Evolutionary conservation across 2,113 vertebrate species (phyloP).

Genomic region (Mirounga angustirostris): DNA sequence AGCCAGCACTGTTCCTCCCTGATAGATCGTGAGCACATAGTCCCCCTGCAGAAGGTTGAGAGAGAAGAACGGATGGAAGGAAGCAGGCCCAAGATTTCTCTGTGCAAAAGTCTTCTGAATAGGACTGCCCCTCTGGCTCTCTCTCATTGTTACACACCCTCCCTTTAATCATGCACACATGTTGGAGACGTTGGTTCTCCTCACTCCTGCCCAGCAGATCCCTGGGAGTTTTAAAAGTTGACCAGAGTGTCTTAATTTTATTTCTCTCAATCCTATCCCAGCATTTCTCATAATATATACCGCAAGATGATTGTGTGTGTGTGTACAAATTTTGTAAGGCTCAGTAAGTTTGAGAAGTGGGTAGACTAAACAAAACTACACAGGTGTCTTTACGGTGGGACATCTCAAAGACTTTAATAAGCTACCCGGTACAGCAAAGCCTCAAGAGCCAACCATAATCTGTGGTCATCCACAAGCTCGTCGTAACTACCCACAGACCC

Average conservation of each 20-base stretch:
- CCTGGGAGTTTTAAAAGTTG: background rate
- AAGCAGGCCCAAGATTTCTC: background rate
- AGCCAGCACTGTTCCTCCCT: background rate
- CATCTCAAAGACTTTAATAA: slow-evolving; percentile 8
- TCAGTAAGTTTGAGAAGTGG: background rate
- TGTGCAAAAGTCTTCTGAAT: background rate
- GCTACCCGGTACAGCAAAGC: background rate
- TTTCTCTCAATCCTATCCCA: background rate
- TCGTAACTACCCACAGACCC: background rate
- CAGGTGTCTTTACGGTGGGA: background rate
- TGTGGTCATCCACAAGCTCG: background rate
- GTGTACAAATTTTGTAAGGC: background rate
- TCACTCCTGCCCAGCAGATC: background rate
- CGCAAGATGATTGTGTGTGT: background rate
- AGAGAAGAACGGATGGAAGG: background rate
- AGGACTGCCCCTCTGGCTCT: background rate
- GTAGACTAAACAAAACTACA: background rate
- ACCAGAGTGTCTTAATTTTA: slow-evolving; percentile 20
- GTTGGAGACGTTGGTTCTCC: background rate
- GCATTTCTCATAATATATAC: background rate
- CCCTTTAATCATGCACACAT: background rate
- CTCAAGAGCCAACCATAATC: background rate
- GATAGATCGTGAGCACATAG: too few species aligned
- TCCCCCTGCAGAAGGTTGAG: background rate
- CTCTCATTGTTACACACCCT: background rate